phyloP scores from a whole-genome alignment of 1,140 invertebrate genomes.

The Neodiprion lecontei region DNA sequence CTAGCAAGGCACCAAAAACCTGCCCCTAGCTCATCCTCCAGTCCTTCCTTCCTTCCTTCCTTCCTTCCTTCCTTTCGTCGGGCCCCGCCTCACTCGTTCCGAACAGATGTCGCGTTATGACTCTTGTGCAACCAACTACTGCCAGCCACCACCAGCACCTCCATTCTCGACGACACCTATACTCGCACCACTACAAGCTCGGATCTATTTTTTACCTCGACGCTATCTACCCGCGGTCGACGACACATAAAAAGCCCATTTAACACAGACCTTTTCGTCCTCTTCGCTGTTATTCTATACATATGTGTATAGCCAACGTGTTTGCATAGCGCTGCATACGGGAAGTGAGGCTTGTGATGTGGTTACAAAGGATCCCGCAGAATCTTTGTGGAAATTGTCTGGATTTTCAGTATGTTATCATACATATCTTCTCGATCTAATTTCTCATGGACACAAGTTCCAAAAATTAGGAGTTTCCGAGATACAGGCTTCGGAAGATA shows the following conservation, averaged over 20 bases:
- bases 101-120: constrained; percentile 48
- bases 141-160: constrained; percentile 11
- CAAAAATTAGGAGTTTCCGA: too few species aligned
- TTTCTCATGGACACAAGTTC: too few species aligned
- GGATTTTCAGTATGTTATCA: too few species aligned
- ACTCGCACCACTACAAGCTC: constrained; percentile 15
- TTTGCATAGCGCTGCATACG: too few species aligned
- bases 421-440: too few species aligned
- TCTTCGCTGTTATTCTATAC: too few species aligned
- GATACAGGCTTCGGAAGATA: too few species aligned
- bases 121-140: constrained; percentile 31
- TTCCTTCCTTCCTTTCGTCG: constrained; percentile 12
- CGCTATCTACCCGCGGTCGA: constrained; percentile 32
- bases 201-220: neutral
- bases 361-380: too few species aligned
- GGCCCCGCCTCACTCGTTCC: constrained; percentile 34
- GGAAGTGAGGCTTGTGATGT: too few species aligned
- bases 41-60: constrained; percentile 20
- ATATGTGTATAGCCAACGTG: too few species aligned
- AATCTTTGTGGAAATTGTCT: too few species aligned
- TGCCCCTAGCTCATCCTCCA: neutral
- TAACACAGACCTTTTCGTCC: neutral
- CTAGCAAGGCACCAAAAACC: neutral
- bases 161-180: neutral
- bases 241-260: constrained; percentile 41